A percentile compares a stretch with the other conserved stretches of the same genome.
Conservation (phyloP, 2,113 vertebrate genomes). For the Chascanopsetta lugubris region DNA sequence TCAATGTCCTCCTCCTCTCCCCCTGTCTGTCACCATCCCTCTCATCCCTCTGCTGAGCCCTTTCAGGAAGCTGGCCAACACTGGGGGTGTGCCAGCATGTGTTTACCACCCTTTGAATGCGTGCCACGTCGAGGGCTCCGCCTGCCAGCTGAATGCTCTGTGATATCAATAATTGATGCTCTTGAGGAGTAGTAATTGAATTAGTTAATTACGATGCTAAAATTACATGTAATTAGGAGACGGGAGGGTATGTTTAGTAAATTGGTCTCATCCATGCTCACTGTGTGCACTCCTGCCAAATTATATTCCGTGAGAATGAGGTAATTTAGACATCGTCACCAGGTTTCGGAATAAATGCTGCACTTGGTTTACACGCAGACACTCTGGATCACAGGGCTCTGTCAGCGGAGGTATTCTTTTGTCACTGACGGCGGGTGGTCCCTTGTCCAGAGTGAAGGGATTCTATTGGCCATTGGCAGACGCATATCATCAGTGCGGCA, state of each 20-base stretch:
- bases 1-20: constrained; percentile 18
- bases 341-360: constrained; percentile 88
- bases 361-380: constrained; percentile 88
- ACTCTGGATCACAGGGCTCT: constrained; percentile 68
- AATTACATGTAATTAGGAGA: constrained; percentile 99
- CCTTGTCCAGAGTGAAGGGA: no score
- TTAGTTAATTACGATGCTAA: constrained; percentile 99
- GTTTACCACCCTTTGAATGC: constrained; percentile 98
- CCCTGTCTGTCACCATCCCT: constrained; percentile 38
- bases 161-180: constrained; percentile 99
- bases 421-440: constrained; percentile 12
- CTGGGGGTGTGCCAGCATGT: constrained; percentile 84
- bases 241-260: constrained; percentile 99
- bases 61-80: constrained; percentile 83
- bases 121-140: constrained; percentile 92
- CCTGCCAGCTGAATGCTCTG: constrained; percentile 97
- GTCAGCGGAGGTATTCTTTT: constrained; percentile 52
- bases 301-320: constrained; percentile 99
- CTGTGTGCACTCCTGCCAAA: constrained; percentile 98
- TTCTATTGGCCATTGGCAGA: no score
- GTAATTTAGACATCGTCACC: constrained; percentile 95
- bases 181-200: constrained; percentile 99
- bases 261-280: constrained; percentile 99
- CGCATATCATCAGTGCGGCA: no score
- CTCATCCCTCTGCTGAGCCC: constrained; percentile 43